Base-by-base conservation (phyloP, 1,140 invertebrate genomes). In the Cydia amplana region DNA sequence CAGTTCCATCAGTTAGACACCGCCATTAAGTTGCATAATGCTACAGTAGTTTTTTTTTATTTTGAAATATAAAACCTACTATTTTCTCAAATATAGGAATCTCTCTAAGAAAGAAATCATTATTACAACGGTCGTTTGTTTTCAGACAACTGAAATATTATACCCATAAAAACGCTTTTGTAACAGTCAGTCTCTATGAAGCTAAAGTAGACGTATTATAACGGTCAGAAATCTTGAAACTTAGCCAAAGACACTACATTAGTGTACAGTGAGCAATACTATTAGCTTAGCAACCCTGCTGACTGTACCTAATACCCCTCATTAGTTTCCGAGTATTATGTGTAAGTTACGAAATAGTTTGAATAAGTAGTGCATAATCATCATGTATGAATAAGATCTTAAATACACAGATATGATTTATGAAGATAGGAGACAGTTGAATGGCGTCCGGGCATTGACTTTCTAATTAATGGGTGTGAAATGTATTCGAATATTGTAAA, bases 331-430 rank as follows among this genome's bases (percentile, higher is more conserved):
- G 55, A 60, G 23, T 60, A 23, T 20, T 23, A 12, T 23, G 1
- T 60, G 18, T 9, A 60, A 20, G 20, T 23, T 20, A 60, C 6
- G 9, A 55, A 55, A 55, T 60, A 23, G 20, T 20, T 36, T 70
- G 65, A 70, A 70, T 70, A 25, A 3, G 25, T 25, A 70, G 32
- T 18, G 65, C 28, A 10, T 18, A 40, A 20, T 70, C 65, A 70
- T 70, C 65, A 9, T 40, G 18, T 10, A 43, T 65, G 64, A 65
- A 65, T 70, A 20, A 70, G 65, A 36, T 36, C 28, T 32, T 36
- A 36, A 32, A 32, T 40, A 40, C 25, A 40, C 65, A 70, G 23
- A 70, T 28, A 20, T 70, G 65, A 70, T 70, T 70, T 70, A 70
- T 70, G 65, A 70, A 70, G 65, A 40, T 70, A 36, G 25, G 1